Evolutionary conservation across 2,113 vertebrate species (phyloP), one percentile per base, ranked within the genome.

Genomic region (Anhinga anhinga): DNA sequence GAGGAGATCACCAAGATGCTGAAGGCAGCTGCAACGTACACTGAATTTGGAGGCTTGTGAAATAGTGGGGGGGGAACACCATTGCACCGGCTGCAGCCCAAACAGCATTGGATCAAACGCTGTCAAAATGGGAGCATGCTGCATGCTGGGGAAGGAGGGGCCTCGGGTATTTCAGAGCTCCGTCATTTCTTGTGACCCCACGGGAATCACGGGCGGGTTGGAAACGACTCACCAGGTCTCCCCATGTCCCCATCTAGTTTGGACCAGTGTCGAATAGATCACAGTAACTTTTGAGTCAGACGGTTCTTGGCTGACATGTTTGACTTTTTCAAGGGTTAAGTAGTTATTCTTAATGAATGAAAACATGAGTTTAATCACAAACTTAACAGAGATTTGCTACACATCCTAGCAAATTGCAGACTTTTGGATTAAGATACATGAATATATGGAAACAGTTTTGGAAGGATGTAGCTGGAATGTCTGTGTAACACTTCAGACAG

Each of bases 151-250:
- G 21, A 42, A 36, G 67, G 63, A 82, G 40, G 10, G 29, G 7
- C 44, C 34, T 45, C 3, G 3, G 14, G 27, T 58, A 6, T 67
- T 88, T 82, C 27, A 34, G 82, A 78, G 50, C 58, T 91, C 42
- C 11, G 1, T 78, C 8, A 1, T 42, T 88, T 62, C 42, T 72
- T 10, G 17, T 69, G 53, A 42, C 22, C 55, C 53, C 55, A 0
- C 0, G 0, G 32, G 19, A 49, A 21, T 74, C 19, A 13, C 2
- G 11, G 21, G 21, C 58, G 65, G 15, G 11, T n/a, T 73, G 55
- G 25, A 70, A 85, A 32, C 2, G 10, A 21, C 55, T 82, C 50
- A 18, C 17, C 22, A 12, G 13, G 7, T 61, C 34, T 86, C 47
- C 26, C 58, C 6, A 0, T 53, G 69, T 15, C 34, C 26, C 9